Base-by-base conservation (phyloP, 2,888 invertebrate species). In the Drosophila hawaiiensis region DNA sequence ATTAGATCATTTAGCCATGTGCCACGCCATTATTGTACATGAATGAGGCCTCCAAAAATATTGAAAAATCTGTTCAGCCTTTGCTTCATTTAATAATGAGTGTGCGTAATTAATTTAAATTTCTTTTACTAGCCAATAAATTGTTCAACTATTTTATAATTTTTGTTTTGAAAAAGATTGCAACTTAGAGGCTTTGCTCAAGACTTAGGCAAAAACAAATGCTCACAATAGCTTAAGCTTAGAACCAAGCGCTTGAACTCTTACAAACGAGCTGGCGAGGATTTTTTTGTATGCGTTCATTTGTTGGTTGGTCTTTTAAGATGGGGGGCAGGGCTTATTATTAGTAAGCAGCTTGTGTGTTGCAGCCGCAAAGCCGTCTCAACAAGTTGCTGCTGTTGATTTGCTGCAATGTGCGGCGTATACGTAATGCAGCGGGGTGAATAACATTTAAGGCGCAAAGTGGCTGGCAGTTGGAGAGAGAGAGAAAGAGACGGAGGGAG, bases 351-450 rank as follows among this genome's bases (percentile, higher is more conserved):
- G 80, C 79, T 78, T 58, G 28, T 55, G 25, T 25, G 72, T 52
- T 61, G 60, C 54, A 39, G 54, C 64, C 55, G 56, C 55, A 74
- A 79, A 87, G 88, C 68, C 41, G 85, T 88, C 84, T 85, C 84
- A 85, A 85, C 84, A 90, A 85, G 88, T 84, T 77, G 82, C 75
- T 9, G 76, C 64, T 75, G 56, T 33, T 55, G 50, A 50, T 50
- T 74, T 79, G 75, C 64, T 43, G 64, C 28, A 61, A 54, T 56
- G 68, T 64, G 71, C 61, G 56, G 83, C 90, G 84, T 88, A 85
- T 90, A 88, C 90, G 83, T 88, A 82, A 88, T 80, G 54, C 47
- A 65, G 50, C 74, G 89, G 73, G 85, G 85, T 85, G 85, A 85
- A 85, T 85, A 85, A 85, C 85, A 89, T 80, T 85, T 90, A 56